Base-by-base conservation (phyloP, 2,888 invertebrate genomes). In the Dysmachus trigonus region DNA sequence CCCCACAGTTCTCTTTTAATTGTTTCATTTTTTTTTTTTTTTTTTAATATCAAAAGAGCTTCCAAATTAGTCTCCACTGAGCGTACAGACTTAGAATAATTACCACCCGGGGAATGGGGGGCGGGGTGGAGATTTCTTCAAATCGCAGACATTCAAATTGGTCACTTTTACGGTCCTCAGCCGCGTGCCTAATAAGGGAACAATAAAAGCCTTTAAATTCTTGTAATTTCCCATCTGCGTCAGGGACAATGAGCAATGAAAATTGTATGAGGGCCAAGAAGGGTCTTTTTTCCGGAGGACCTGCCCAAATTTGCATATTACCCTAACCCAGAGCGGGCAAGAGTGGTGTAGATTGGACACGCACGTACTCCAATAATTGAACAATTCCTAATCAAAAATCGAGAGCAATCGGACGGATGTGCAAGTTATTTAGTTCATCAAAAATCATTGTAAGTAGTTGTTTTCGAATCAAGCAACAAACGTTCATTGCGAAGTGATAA, bases 391-490 rank as follows among this genome's bases (percentile, higher is more conserved):
- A 35, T 73, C 35, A 73, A 73, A n/a, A 73, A 73, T 73, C 27
- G 33, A 13, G 73, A 73, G 31, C 35, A 31, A 73, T 33, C 18
- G 35, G 31, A 35, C 33, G 15, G 73, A 31, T 15, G 73, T 7
- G 35, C 13, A 33, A 38, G 18, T 76, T 76, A 27, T 35, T 76
- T 76, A 81, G 81, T 81, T 81, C 81, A 81, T 81, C 81, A 81
- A 81, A 81, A 81, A 81, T 81, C 81, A 81, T 53, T 81, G 81
- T 51, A 81, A 81, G 81, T 81, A 81, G 81, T 81, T 81, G 81
- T 81, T 81, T 81, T 81, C 31, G 38, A 81, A 81, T 81, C 51
- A 83, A 71, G 62, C 62, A 83, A 83, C 83, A 83, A 83, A 83
- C 71, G 62, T 18, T 83, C 83, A 83, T 62, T 83, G 71, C 71